Base-by-base conservation (phyloP, 2,113 vertebrate species). In the Ginglymostoma cirratum region DNA sequence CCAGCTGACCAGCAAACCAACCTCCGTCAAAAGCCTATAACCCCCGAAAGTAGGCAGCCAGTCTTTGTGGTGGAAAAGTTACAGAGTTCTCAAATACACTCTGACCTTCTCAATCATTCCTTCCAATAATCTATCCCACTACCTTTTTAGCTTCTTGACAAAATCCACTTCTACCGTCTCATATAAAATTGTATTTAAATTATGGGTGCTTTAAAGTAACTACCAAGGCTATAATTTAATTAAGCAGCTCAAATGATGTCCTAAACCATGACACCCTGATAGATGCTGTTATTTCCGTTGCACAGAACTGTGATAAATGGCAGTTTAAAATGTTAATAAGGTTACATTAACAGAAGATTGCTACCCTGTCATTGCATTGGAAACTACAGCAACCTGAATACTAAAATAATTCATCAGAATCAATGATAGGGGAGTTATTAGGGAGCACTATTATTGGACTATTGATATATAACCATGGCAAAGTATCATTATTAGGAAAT, bases 181-280 rank as follows among this genome's bases (percentile, higher is more conserved):
- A 5, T 66, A 38, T 38, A 66, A 93, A 93, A 93, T 66, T 92
- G 72, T 95, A 72, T 52, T 27, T 61, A 61, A 45, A 70, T 67
- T 76, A 52, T 76, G 12, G 94, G 48, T 52, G 67, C 69, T 95
- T 72, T 21, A 30, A 14, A 5, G 38, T 95, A 72, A 95, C 67
- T 52, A 76, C 66, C 19, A 48, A 95, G 45, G 45, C 12, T 95
- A 34, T 76, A 52, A 72, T 95, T 95, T 72, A 95, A 76, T 95
- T 52, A 93, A 69, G 67, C 69, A 48, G 23, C 67, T 95, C 45
- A 15, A 34, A 70, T 45, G 69, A 48, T 42, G 72, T 14, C 24
- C 48, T 70, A 95, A 93, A 67, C 89, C 89, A 93, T 66, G 61
- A 93, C 89, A 93, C 34, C 19, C 19, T 52, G 45, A 95, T 76